A percentile compares a stretch with the other conserved stretches of the same genome.
Evolutionary conservation across 2,113 vertebrate genomes (phyloP).

Genomic region (Ivindomyrus marchei): DNA sequence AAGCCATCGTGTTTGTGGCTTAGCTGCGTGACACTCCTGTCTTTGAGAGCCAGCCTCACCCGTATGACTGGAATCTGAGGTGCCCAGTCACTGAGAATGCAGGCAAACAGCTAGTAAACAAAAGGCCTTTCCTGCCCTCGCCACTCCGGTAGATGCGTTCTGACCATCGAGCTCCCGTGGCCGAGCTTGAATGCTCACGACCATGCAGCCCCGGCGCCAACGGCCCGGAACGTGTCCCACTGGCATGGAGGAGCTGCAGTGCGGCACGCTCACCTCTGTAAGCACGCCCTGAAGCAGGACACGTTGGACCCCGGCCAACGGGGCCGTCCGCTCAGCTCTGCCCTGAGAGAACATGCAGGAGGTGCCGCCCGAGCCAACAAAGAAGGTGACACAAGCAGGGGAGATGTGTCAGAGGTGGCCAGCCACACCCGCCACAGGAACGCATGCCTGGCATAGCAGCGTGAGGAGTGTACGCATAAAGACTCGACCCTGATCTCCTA

Average conservation of each 20-base stretch:
- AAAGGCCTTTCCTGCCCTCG: not conserved
- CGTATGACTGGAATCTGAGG: not conserved
- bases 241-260: too few species aligned
- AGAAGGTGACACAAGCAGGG: not conserved
- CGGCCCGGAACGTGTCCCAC: not conserved
- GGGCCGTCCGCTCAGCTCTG: not conserved
- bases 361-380: not conserved
- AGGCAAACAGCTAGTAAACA: not conserved
- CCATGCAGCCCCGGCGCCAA: not conserved
- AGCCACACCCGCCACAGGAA: not conserved
- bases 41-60: constrained; percentile 17
- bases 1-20: constrained; percentile 10
- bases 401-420: not conserved
- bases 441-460: not conserved
- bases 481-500: not conserved
- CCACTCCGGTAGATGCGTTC: not conserved
- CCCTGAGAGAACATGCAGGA: not conserved
- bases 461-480: not conserved
- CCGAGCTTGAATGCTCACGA: too few species aligned
- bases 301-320: not conserved
- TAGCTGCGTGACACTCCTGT: constrained; percentile 24
- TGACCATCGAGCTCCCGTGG: not conserved
- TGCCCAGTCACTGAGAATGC: not conserved
- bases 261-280: not conserved
- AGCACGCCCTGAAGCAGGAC: not conserved